Base-by-base conservation (phyloP, 2,888 invertebrate genomes). In the Latheticus oryzae region DNA sequence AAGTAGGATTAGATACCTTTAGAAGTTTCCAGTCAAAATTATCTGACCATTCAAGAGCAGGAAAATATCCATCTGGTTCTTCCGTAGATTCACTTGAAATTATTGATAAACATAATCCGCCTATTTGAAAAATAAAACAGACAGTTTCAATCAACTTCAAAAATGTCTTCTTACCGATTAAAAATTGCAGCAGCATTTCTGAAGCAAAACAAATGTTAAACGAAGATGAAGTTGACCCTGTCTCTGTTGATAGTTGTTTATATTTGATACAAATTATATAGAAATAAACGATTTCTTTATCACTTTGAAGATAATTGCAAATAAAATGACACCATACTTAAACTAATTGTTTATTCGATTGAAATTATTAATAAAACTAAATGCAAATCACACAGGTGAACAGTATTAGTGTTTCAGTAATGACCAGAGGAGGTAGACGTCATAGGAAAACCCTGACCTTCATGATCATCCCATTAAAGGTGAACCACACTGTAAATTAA, bases 21-120 rank as follows among this genome's bases (percentile, higher is more conserved):
- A 88, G 81, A 12, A 89, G 72, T 40, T 81, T 81, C 88, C 87
- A 88, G 55, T 89, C 88, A 70, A 89, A 89, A 45, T 78, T 78
- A 64, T 88, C 87, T 61, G 76, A 77, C 70, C 71, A 76, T 43
- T 70, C 72, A 54, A 43, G 48, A 32, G 51, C 56, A 35, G 70
- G 71, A 57, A 65, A 70, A 61, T 69, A 76, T 5, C 67, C 64
- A 53, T 75, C 72, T 11, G 60, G 11, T 52, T 53, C 37, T 30
- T 58, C 21, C 19, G 16, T 32, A 17, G 37, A 26, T 17, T 19
- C 12, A 11, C 30, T 15, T 3, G 33, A 38, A 30, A 24, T 40
- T 11, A 32, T 17, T 13, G 33, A 47, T 30, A 58, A 7, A 17
- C 47, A 45, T 32, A 19, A 3, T 35, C 50, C 57, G 50, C 21